Evolutionary conservation across 2,888 invertebrate species (phyloP).

Genomic region (Rhagophthalmus giganteus): DNA sequence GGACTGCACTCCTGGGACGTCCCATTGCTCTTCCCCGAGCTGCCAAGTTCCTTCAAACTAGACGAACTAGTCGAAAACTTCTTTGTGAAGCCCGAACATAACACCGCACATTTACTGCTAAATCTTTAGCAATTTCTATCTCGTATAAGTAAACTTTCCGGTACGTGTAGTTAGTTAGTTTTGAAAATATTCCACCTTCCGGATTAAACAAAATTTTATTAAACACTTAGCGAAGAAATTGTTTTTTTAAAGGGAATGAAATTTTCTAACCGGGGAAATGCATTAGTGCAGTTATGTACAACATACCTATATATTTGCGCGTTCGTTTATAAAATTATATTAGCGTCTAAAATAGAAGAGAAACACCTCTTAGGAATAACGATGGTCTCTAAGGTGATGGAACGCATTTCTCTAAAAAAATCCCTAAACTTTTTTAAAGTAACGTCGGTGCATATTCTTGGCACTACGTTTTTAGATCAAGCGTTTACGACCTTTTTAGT

Average conservation of each 20-base stretch:
- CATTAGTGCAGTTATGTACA: too few species aligned
- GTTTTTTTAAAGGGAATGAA: too few species aligned
- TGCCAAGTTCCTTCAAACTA: constrained; percentile 23
- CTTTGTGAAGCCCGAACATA: constrained; percentile 17
- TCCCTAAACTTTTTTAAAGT: background rate
- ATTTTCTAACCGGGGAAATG: too few species aligned
- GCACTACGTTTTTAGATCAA: background rate
- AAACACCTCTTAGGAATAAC: background rate
- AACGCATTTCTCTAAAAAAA: background rate
- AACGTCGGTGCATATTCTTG: background rate
- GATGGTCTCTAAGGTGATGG: background rate
- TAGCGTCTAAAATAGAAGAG: background rate
- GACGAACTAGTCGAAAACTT: constrained; percentile 25
- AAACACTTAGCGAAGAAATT: too few species aligned
- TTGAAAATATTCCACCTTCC: background rate
- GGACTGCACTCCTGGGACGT: constrained; percentile 38
- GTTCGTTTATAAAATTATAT: background rate
- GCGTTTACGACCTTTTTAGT: too few species aligned
- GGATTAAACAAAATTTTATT: too few species aligned
- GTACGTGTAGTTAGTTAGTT: background rate
- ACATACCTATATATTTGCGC: background rate
- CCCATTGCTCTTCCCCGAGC: constrained; percentile 28
- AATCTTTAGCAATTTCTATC: constrained; percentile 7
- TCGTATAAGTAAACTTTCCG: background rate
- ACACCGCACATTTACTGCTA: constrained; percentile 20